Base-by-base conservation (phyloP, 2,113 vertebrate species). In the Erythrocercus mccallii region DNA sequence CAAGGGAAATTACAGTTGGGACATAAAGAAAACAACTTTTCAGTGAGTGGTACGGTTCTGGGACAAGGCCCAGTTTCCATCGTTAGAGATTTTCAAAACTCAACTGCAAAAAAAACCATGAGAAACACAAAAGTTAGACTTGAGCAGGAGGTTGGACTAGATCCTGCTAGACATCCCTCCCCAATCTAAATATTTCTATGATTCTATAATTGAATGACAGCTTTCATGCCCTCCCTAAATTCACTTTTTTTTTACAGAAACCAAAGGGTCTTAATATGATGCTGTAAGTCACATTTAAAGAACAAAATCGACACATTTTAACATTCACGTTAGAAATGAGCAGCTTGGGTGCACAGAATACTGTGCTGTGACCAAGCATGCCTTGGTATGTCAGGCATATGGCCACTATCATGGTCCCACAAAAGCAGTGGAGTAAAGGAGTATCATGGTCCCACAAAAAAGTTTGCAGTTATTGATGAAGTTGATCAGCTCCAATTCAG, bases 1-100 rank as follows among this genome's bases (percentile, higher is more conserved):
- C 54, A 81, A 47, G 45, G 50, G 38, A 92, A 95, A 90, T 92
- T 95, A 71, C 91, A 90, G 16, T n/a, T 78, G 68, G 35, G 91
- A 95, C 40, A 62, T 22, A 92, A 54, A 86, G 57, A 90, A 90
- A 93, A 87, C 40, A 93, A 71, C 33, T 83, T 86, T 40, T 47
- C 64, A 86, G 54, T 58, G 68, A 95, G 51, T 86, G 72, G 76
- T 86, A 77, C 27, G 20, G 74, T 58, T 82, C 88, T 90, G 72
- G 68, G 92, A 93, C 64, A 92, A 81, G 88, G 86, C 33, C 88
- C 86, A 86, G 82, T 24, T 87, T 92, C 58, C 76, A 81, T 56
- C 56, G 60, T 62, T 40, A 23, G 24, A 83, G 68, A 84, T 66
- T 93, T 91, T 81, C 20, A 73, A 94, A 92, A 92, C 42, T 86